phyloP scores from a whole-genome alignment of 2,888 invertebrate species.

The Drosophila subquinaria region DNA sequence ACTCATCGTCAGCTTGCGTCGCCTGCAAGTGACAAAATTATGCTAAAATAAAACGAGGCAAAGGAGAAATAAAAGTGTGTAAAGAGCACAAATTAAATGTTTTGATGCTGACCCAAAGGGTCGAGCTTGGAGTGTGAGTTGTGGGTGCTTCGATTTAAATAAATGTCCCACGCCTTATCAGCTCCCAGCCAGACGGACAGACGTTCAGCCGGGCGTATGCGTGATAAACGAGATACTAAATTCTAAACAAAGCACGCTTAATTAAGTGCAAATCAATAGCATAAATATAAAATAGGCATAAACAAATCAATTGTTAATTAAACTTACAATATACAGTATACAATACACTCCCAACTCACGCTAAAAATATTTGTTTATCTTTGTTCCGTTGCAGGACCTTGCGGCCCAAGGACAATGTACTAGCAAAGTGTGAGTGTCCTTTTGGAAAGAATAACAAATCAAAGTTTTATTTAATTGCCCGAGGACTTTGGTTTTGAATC shows the following conservation, averaged over 20 bases:
- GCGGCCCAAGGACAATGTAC: not conserved
- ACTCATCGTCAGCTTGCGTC: slow-evolving; percentile 42
- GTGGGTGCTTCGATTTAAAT: slow-evolving; percentile 40
- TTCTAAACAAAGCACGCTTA: not conserved
- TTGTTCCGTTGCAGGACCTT: slow-evolving; percentile 10
- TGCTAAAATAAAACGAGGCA: slow-evolving; percentile 31
- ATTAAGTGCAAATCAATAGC: slow-evolving; percentile 14
- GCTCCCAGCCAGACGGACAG: slow-evolving; percentile 19
- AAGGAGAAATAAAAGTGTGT: not conserved
- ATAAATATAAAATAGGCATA: slow-evolving; percentile 1
- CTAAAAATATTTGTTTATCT: not conserved
- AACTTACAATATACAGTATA: not conserved
- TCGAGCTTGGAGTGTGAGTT: slow-evolving; percentile 15
- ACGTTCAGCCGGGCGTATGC: slow-evolving; percentile 32
- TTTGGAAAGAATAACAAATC: slow-evolving; percentile 1
- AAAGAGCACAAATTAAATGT: slow-evolving; percentile 42
- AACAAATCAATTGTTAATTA: not conserved
- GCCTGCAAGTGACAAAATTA: slow-evolving; percentile 52
- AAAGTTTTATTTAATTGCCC: slow-evolving; percentile 14
- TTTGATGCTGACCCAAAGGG: slow-evolving; percentile 36
- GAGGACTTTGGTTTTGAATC: not conserved
- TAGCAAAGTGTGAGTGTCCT: slow-evolving; percentile 3
- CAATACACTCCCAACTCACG: not conserved
- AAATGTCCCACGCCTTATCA: slow-evolving; percentile 36
- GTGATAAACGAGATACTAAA: slow-evolving; percentile 29